phyloP scores from a whole-genome alignment of 2,888 invertebrate genomes.

The Anodontia alba region DNA sequence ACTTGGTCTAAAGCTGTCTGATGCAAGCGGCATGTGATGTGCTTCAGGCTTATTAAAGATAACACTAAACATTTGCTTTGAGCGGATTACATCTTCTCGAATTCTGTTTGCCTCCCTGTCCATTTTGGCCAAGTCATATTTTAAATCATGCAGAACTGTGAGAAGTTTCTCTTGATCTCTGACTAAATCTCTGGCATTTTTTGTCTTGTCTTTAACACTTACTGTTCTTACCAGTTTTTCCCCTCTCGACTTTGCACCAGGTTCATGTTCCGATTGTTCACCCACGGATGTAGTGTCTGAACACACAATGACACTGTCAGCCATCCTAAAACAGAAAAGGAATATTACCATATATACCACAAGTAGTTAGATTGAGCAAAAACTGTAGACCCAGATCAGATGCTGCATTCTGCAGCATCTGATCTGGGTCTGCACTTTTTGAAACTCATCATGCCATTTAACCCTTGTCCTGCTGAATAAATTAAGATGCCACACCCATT shows the following conservation, averaged over 20 bases:
- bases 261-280: constrained; percentile 6
- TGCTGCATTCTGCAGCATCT: too few species aligned
- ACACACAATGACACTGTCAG: constrained; percentile 1
- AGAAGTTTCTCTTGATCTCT: constrained; percentile 47
- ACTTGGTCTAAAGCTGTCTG: not conserved
- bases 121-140: constrained; percentile 47
- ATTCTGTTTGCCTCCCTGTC: constrained; percentile 54
- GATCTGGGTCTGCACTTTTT: too few species aligned
- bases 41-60: constrained; percentile 23
- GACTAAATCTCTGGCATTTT: constrained; percentile 51
- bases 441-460: too few species aligned
- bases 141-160: constrained; percentile 48
- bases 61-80: constrained; percentile 50
- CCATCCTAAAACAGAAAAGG: not conserved
- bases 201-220: constrained; percentile 10
- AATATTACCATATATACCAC: too few species aligned
- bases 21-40: constrained; percentile 22
- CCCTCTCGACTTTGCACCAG: not conserved
- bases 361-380: too few species aligned
- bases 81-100: constrained; percentile 54
- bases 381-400: too few species aligned
- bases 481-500: too few species aligned
- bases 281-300: constrained; percentile 1
- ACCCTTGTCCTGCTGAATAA: too few species aligned
- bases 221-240: not conserved